Evolutionary conservation across 2,113 vertebrate genomes (phyloP).

Genomic region (Oncorhynchus keta): DNA sequence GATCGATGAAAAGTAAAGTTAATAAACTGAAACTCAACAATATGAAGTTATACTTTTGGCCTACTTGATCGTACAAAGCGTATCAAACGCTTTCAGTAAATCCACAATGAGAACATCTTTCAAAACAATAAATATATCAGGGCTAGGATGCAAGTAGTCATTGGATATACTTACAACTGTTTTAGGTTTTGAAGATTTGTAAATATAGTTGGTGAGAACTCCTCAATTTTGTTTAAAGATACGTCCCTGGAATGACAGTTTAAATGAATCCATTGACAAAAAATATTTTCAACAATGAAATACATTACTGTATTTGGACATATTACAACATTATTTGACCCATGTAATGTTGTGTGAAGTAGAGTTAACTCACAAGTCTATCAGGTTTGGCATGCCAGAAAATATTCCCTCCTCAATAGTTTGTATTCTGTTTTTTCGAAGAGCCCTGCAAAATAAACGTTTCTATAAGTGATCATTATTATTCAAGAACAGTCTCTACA

Average conservation of each 20-base stretch:
- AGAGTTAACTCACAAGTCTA: constrained; percentile 66
- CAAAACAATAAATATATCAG: neutral
- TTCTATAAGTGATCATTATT: neutral
- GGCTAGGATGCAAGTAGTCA: neutral
- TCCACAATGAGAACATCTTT: neutral
- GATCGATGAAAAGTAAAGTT: too few relatives aligned
- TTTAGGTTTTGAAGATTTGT: constrained; percentile 55
- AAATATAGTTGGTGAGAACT: constrained; percentile 54
- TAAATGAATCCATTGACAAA: neutral
- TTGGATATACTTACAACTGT: constrained; percentile 63
- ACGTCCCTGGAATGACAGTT: constrained; percentile 55
- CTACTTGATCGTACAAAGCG: too few relatives aligned
- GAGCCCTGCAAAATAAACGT: constrained; percentile 48
- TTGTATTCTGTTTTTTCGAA: constrained; percentile 63
- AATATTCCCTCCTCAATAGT: constrained; percentile 63
- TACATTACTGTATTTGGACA: neutral
- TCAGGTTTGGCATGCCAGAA: constrained; percentile 56
- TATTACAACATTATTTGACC: neutral
- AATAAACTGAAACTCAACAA: too few relatives aligned
- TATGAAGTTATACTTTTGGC: too few relatives aligned
- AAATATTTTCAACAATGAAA: neutral
- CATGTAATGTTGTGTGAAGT: neutral
- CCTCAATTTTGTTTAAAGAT: constrained; percentile 59
- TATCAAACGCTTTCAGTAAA: too few relatives aligned
- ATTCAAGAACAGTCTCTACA: too few relatives aligned